Percentiles rank a stretch among this genome's conserved stretches.
phyloP scores from a whole-genome alignment of 2,113 vertebrate genomes.

The Urocynchramus pylzowi region DNA sequence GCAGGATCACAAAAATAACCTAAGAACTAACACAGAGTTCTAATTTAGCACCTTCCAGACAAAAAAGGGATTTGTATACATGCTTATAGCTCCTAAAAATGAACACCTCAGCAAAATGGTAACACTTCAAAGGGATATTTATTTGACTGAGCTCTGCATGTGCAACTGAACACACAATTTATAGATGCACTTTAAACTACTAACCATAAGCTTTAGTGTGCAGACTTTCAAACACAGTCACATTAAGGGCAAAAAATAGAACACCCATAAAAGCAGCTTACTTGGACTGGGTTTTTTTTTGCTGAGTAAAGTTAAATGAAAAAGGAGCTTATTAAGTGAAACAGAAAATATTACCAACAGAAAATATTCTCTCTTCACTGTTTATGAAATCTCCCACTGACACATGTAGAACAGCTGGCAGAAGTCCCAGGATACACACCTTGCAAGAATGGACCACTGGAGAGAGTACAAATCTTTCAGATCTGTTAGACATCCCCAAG shows the following conservation, averaged over 20 bases:
- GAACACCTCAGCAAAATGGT: background rate
- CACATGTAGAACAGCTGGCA: background rate
- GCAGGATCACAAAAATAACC: background rate
- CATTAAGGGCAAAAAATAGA: background rate
- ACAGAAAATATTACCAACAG: background rate
- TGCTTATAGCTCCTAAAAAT: background rate
- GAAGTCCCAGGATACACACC: background rate
- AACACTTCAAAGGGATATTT: background rate
- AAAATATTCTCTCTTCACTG: background rate
- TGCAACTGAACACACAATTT: background rate
- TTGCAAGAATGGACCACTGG: background rate
- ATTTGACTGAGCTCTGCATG: background rate
- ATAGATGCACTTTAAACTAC: background rate
- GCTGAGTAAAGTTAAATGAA: background rate
- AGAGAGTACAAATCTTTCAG: background rate
- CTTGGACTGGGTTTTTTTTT: background rate
- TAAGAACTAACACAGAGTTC: background rate
- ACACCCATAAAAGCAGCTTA: background rate
- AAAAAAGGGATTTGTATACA: background rate
- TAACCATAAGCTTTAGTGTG: background rate
- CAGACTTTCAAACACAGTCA: background rate
- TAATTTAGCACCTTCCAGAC: background rate
- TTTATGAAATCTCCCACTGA: background rate
- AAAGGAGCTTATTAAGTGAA: background rate
- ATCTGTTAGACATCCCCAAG: background rate